phyloP scores from a whole-genome alignment of 2,113 vertebrate genomes.

The Electrona antarctica region DNA sequence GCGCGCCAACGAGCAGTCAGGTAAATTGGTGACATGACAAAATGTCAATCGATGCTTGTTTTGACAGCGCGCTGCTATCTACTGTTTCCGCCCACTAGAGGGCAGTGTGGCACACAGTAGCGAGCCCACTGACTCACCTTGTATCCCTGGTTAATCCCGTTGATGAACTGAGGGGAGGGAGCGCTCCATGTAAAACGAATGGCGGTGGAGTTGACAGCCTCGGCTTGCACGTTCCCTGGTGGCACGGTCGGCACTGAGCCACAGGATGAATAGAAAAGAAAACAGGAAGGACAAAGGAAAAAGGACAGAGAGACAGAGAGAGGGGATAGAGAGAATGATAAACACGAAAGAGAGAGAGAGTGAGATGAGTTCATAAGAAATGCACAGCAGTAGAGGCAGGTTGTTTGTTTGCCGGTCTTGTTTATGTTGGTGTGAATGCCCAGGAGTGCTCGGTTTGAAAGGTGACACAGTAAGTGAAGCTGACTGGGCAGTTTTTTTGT shows the following conservation, averaged over 20 bases:
- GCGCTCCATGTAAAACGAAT: constrained; percentile 95
- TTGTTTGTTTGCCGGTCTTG: constrained; percentile 31
- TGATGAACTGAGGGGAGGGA: constrained; percentile 98
- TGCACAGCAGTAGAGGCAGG: background rate
- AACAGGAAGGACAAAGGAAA: too few relatives aligned
- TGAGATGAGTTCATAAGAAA: too few relatives aligned
- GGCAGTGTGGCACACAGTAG: constrained; percentile 41
- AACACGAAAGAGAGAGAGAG: background rate
- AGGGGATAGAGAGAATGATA: constrained; percentile 19
- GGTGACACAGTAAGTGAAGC: constrained; percentile 47
- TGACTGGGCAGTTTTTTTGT: constrained; percentile 29
- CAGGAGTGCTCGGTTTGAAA: constrained; percentile 66
- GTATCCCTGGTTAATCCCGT: constrained; percentile 98
- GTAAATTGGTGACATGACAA: too few relatives aligned
- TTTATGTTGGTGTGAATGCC: constrained; percentile 52
- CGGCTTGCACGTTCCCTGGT: constrained; percentile 90
- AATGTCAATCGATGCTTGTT: too few relatives aligned
- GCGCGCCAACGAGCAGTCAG: too few relatives aligned
- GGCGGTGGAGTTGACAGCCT: constrained; percentile 94
- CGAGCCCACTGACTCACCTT: constrained; percentile 82
- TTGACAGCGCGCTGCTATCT: constrained; percentile 16
- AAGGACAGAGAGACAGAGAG: constrained; percentile 7
- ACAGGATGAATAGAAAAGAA: constrained; percentile 44
- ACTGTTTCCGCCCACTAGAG: constrained; percentile 47
- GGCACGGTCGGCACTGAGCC: constrained; percentile 92